Conservation (phyloP, 2,888 invertebrate species). For the Agrotis exclamationis region DNA sequence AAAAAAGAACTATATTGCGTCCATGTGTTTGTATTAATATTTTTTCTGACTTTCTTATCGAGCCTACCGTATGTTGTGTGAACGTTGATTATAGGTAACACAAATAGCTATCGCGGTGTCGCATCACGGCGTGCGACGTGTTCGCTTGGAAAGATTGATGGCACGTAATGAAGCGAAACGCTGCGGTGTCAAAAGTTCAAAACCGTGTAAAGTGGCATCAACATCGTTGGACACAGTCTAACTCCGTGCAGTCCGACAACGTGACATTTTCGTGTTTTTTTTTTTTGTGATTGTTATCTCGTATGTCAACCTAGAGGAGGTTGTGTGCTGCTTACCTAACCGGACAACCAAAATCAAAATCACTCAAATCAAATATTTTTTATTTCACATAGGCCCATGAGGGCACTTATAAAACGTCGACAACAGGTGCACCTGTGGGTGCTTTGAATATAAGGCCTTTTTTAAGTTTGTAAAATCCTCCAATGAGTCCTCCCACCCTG, state of each 20-base stretch:
- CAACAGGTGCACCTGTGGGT: too few species aligned
- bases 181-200: slow-evolving; percentile 73
- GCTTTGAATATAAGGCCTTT: too few species aligned
- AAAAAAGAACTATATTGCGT: not conserved
- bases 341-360: too few species aligned
- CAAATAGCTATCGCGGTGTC: slow-evolving; percentile 61
- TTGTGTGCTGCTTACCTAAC: too few species aligned
- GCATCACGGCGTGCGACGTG: slow-evolving; percentile 58
- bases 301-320: too few species aligned
- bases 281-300: too few species aligned
- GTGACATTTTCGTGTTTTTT: slow-evolving; percentile 1
- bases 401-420: too few species aligned
- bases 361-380: too few species aligned
- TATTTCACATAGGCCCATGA: too few species aligned
- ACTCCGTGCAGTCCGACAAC: slow-evolving; percentile 31
- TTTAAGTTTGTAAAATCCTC: too few species aligned
- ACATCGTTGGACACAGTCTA: slow-evolving; percentile 47
- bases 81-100: slow-evolving; percentile 61
- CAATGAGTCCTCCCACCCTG: too few species aligned
- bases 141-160: slow-evolving; percentile 73
- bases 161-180: slow-evolving; percentile 72
- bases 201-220: slow-evolving; percentile 68
- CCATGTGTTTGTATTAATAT: slow-evolving; percentile 30
- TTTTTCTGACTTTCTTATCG: slow-evolving; percentile 53
- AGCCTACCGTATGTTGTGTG: slow-evolving; percentile 45